A percentile compares a stretch with the other conserved stretches of the same genome.
phyloP scores from a whole-genome alignment of 2,113 vertebrate species.

The Vombatus ursinus region DNA sequence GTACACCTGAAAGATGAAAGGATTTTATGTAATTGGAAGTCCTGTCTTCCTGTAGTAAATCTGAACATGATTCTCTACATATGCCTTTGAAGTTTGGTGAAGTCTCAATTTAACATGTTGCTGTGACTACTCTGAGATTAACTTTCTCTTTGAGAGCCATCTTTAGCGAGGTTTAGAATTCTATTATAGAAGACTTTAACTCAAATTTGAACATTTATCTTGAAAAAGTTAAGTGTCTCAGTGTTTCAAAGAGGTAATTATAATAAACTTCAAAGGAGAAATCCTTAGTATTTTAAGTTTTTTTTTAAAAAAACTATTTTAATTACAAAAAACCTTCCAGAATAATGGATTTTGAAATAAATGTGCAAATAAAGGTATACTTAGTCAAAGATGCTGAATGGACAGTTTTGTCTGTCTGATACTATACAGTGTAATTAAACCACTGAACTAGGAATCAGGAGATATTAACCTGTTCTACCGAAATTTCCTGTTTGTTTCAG shows the following conservation, averaged over 20 bases:
- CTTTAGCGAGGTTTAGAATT: conserved; percentile 25
- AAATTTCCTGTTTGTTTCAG: not conserved
- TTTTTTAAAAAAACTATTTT: not conserved
- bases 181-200: conserved; percentile 29
- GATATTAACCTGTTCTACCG: not conserved
- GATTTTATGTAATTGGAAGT: conserved; percentile 10
- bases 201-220: conserved; percentile 47
- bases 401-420: not conserved
- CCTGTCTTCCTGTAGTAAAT: conserved; percentile 5
- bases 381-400: not conserved
- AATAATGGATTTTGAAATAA: not conserved
- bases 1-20: conserved; percentile 18
- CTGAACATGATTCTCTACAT: not conserved
- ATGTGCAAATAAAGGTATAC: rapidly evolving
- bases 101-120: not conserved
- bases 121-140: conserved; percentile 41
- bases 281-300: not conserved
- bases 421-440: not conserved
- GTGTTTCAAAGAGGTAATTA: conserved; percentile 19
- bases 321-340: rapidly evolving
- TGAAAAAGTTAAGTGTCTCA: conserved; percentile 17
- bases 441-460: not conserved
- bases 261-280: conserved; percentile 35
- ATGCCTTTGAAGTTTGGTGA: conserved; percentile 5
- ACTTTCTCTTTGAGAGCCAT: not conserved